Base-by-base conservation (phyloP, 2,888 invertebrate genomes). In the Cataglyphis rosenhaueri region DNA sequence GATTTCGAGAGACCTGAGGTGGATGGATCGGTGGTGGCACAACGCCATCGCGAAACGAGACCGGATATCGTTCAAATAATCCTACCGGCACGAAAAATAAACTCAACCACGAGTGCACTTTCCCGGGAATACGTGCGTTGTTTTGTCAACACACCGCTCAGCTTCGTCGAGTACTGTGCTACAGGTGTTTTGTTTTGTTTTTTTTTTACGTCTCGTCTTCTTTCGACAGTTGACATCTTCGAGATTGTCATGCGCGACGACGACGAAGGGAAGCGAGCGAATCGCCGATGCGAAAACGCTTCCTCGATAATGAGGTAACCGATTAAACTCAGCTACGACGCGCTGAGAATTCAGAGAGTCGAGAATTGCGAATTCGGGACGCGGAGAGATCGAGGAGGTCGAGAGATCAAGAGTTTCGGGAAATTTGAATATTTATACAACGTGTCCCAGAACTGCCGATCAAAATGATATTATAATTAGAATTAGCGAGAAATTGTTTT, bases 71-170 rank as follows among this genome's bases (percentile, higher is more conserved):
- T 35, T 18, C 48, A 29, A 76, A 65, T 55, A 66, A 76, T 41
- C n/a, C 3, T 21, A 12, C 18, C 12, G 38, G 6, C 25, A 38
- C 52, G 65, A 66, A 57, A 76, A 57, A 57, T 57, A 76, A 76
- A 76, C 57, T 18, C 6, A 9, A 41, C 15, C 29, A 41, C n/a
- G 52, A 15, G 21, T 10, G 25, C 21, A 29, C 9, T 76, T 55
- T 38, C 66, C 66, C 38, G 21, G n/a, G 52, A 76, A 32, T 57
- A 66, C 57, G 76, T 66, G 68, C 6, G 8, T n/a, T 15, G 68
- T 32, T 76, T 76, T 41, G 57, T 29, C 15, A 38, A 76, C 68
- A 15, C 18, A 15, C 18, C 29, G 9, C 10, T 1, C 29, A 21
- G 57, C 18, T 3, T 52, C 8, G n/a, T n/a, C 21, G 18, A 21